Base-by-base conservation (phyloP, 2,113 vertebrate species). In the Lutjanus erythropterus region DNA sequence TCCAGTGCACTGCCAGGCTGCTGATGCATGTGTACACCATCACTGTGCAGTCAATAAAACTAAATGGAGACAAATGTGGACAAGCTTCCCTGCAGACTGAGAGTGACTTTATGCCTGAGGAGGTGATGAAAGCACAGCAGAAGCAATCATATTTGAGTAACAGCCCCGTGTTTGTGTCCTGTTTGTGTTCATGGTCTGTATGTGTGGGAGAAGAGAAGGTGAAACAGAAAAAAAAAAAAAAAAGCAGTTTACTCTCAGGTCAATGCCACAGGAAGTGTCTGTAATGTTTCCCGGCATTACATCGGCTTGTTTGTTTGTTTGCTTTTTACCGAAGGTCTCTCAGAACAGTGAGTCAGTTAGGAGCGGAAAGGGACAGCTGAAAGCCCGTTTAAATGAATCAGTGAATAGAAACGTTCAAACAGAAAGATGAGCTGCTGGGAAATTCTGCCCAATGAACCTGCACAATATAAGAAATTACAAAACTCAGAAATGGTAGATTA, bases 231-330 rank as follows among this genome's bases (percentile, higher is more conserved):
- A 46, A 59, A 46, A 53, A 33, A 60, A 64, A 19, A 27, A 52
- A 3, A 11, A 53, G 41, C 52, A 71, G 21, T 4, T 4, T 7
- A n/a, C 37, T 68, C 66, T 77, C 19, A 23, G 70, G 71, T 88
- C 90, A 90, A 27, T 82, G 87, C 46, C 85, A 86, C 80, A 75
- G 81, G 86, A 89, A 86, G 59, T 42, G 35, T 3, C 60, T 5
- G 11, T 9, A 41, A 85, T 56, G 77, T 70, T 92, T 91, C 81
- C 84, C 4, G 42, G 66, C 71, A 89, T 21, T 15, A 58, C 64
- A 46, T 53, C 3, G 19, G 37, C 29, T 42, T 78, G 39, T 81
- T 80, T 82, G 58, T 85, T 82, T 89, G 76, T 83, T 78, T 86
- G 11, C 2, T 80, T 72, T 55, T 69, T 39, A 73, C 42, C 64